phyloP scores from a whole-genome alignment of 2,888 invertebrate genomes.

The Torymus tubicola region DNA sequence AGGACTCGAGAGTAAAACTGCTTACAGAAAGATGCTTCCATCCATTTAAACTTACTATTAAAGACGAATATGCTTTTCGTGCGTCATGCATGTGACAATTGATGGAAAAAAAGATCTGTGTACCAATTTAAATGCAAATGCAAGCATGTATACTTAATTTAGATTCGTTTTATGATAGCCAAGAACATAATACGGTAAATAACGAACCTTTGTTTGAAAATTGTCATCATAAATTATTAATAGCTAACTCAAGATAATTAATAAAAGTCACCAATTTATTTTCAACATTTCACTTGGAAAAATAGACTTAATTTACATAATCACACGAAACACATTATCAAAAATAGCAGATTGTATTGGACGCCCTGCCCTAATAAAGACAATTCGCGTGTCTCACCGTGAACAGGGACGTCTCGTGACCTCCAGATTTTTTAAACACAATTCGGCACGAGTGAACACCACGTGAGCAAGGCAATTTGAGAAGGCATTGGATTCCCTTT shows the following conservation, averaged over 20 bases:
- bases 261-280: too few relatives aligned
- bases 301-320: too few relatives aligned
- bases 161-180: neutral
- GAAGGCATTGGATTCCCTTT: constrained; percentile 72
- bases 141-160: neutral
- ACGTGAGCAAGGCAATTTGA: constrained; percentile 72
- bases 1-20: constrained; percentile 15
- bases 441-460: constrained; percentile 71
- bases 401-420: constrained; percentile 15
- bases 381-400: constrained; percentile 38
- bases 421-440: constrained; percentile 60
- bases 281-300: too few relatives aligned
- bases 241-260: too few relatives aligned
- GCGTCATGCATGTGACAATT: neutral
- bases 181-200: too few relatives aligned
- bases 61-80: neutral
- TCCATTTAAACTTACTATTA: constrained; percentile 31
- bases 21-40: neutral
- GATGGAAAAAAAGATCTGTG: neutral
- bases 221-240: too few relatives aligned
- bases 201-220: too few relatives aligned
- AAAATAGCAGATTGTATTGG: too few relatives aligned
- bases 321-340: too few relatives aligned
- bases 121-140: neutral
- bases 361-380: neutral